Conservation (phyloP, 2,113 vertebrate species). For the Neomonachus schauinslandi region DNA sequence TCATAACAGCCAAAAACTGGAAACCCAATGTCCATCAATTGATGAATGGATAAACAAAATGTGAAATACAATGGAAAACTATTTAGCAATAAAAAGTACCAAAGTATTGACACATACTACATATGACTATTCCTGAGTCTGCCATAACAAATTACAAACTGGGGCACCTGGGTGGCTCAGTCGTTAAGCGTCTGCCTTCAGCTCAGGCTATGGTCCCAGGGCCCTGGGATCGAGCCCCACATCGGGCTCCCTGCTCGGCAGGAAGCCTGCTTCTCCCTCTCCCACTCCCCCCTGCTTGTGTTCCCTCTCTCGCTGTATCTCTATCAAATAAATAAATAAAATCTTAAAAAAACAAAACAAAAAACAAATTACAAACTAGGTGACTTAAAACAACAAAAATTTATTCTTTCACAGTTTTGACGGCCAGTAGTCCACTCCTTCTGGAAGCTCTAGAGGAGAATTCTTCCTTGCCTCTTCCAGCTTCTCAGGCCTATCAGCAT, state of each 20-base stretch:
- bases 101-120: neutral
- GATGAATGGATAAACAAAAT: neutral
- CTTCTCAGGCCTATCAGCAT: neutral
- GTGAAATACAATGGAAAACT: neutral
- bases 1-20: neutral
- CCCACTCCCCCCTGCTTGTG: too few species aligned
- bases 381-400: neutral
- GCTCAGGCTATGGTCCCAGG: too few species aligned
- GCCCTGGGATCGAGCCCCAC: too few species aligned
- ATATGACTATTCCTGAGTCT: neutral
- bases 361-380: neutral
- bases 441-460: neutral
- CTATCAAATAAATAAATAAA: too few species aligned
- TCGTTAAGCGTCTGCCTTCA: too few species aligned
- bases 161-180: too few species aligned
- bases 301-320: too few species aligned
- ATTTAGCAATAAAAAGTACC: neutral
- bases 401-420: neutral
- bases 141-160: neutral
- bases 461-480: neutral
- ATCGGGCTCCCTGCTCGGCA: too few species aligned
- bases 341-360: too few species aligned
- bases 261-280: too few species aligned
- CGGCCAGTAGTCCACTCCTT: neutral
- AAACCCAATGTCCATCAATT: neutral